Base-by-base conservation (phyloP, 2,113 vertebrate genomes). In the Isurus oxyrinchus region DNA sequence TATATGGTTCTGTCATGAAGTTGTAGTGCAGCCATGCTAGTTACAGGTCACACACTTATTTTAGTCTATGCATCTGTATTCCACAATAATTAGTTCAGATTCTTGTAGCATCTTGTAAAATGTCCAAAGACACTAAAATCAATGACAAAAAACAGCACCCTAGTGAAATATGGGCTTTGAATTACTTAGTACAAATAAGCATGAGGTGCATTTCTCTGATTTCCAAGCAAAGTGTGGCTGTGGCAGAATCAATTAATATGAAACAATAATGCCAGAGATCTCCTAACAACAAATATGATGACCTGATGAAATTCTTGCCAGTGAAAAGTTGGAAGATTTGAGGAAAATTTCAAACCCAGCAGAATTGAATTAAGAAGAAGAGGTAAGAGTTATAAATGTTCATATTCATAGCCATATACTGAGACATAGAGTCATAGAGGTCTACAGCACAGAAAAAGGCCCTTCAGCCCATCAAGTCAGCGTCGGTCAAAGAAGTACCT, bases 61-160 rank as follows among this genome's bases (percentile, higher is more conserved):
- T n/a, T 59, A 35, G 55, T 91, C 27, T 35, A 35, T 59, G 88
- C 55, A 59, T 59, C 13, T 31, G 27, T 91, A 59, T 91, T 31
- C 8, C 59, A 93, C 35, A 13, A 27, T 59, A 90, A 93, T 61
- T 93, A 61, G 57, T 93, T 93, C 90, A 93, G 35, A 40, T 63
- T 93, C 13, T 93, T 93, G 90, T 63, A 93, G 90, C 90, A 93
- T 16, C 57, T 93, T 93, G 90, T 93, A 61, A 93, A 93, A 93
- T 93, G 57, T 63, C 57, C 31, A n/a, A 21, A 16, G 14, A 93
- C 63, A 93, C 13, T n/a, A 19, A 93, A 93, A 91, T 91, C 88
- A 59, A 61, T 93, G 19, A 63, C 31, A 63, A 21, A 59, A 63
- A n/a, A 6, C 90, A 93, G 57, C 14, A 6, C 16, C 14, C 63